Conservation (phyloP, 2,888 invertebrate genomes). For the Ophion ellenae region DNA sequence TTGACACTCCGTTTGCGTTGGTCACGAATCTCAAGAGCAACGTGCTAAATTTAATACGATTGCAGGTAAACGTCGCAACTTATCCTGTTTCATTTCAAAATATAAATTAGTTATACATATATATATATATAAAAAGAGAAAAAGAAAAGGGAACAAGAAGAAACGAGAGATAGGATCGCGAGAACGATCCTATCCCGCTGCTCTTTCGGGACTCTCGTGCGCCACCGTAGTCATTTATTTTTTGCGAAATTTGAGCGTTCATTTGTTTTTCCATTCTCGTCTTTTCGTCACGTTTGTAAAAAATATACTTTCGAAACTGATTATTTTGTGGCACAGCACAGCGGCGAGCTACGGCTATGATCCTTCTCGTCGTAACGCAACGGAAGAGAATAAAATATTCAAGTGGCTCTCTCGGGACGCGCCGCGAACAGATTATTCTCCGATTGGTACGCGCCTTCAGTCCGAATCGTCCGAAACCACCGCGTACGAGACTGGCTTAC, state of each 20-base stretch:
- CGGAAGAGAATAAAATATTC: constrained; percentile 2
- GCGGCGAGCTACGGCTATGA: constrained; percentile 7
- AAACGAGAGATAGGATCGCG: not conserved
- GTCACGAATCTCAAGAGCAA: constrained; percentile 13
- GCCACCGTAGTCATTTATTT: not conserved
- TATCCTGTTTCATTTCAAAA: constrained; percentile 15
- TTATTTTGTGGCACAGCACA: constrained; percentile 39
- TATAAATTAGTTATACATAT: constrained; percentile 46
- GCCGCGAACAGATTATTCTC: not conserved
- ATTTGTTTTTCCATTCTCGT: not conserved
- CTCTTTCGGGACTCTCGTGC: constrained; percentile 13
- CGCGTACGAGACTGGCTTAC: constrained; percentile 84
- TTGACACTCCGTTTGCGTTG: not conserved
- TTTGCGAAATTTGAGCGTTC: not conserved
- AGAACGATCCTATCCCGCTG: constrained; percentile 13
- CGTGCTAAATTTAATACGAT: constrained; percentile 31
- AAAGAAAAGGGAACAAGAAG: not conserved
- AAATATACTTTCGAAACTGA: constrained; percentile 57
- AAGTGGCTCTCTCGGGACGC: not conserved
- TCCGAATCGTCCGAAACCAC: constrained; percentile 81
- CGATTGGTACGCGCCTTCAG: constrained; percentile 45
- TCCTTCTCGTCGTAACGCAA: constrained; percentile 22
- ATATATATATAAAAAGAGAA: not conserved
- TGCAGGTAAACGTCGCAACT: constrained; percentile 34
- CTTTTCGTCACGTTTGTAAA: constrained; percentile 38